Evolutionary conservation across 2,797 vertebrate species (phyloP), one percentile per base, ranked within the genome.

Genomic region (Rhinella marina): DNA sequence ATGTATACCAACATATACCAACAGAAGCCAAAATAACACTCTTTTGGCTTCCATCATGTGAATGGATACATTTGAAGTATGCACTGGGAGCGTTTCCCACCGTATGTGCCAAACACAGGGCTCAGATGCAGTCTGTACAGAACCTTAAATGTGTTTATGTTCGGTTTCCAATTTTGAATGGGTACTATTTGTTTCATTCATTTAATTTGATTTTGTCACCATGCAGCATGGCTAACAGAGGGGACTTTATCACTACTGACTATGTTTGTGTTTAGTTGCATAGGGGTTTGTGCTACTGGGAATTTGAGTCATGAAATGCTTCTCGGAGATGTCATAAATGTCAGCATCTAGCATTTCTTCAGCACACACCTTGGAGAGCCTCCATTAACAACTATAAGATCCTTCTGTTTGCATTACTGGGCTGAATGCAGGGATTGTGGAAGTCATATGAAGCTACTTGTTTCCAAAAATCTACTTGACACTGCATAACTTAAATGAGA

Each of bases 291-390:
- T 62, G 77, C 16, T 81, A 50, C 32, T 61, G 56, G 70, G n/a
- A 82, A 73, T 62, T n/a, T 50, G 57, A 82, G 81, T 29, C 70
- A 75, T 87, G 79, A 82, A 82, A 87, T 62, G 1, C 13, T 41
- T 82, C 70, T 87, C 57, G 21, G 79, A 75, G 86, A 72, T 82
- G 86, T 75, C 80, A 87, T 82, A 82, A 87, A 87, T 87, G 86
- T 82, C 86, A 87, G 79, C 23, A 73, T 75, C 80, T 27, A 87
- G 70, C 86, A 87, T 82, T 82, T 54, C 72, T 50, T 82, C 80
- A 82, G 23, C 57, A 82, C 86, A 82, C 86, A 76, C 78, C 79
- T 87, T 73, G 25, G 79, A 82, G 41, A 54, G 70, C 25, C 80
- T 87, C 62, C 80, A 87, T 82, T 73, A 79, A 66, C 64, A 70